Base-by-base conservation (phyloP, 2,113 vertebrate genomes). In the Chamaetylas fuelleborni region DNA sequence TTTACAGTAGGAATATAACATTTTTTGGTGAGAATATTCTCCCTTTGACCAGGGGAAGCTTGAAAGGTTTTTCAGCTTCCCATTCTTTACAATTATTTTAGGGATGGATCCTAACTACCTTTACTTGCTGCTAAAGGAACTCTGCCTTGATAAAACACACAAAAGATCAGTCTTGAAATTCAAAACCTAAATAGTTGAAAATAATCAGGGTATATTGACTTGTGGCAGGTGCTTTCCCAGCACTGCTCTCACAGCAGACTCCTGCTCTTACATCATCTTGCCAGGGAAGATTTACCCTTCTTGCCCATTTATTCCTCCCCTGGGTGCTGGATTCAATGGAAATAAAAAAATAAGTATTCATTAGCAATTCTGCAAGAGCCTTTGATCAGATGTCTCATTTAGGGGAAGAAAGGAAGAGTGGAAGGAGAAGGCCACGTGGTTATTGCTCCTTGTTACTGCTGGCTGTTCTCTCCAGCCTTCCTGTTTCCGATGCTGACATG, bases 351-450 rank as follows among this genome's bases (percentile, higher is more conserved):
- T 26, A 82, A 88, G 19, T 43, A 43, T 93, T 95, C 86, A 96
- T 96, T 94, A 96, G 42, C 82, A 94, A 94, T 95, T 94, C 82
- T 93, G 38, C 47, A 78, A 73, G 42, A 95, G 86, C 36, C 94
- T 97, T 97, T 97, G 94, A 96, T 97, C 95, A 96, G 36, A 45
- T 81, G 11, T 76, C 81, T 93, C 81, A 84, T 92, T 93, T 95
- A 88, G 57, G 28, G 61, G 71, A 83, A 88, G 51, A 92, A 97
- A 94, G 92, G 72, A 93, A 95, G 76, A 88, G 69, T 88, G 11
- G 71, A 93, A 94, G 82, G 67, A 92, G 83, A 91, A 93, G 86
- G 40, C 43, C 81, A 76, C 91, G 86, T 84, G 65, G 69, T 91
- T 96, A 69, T 79, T 81, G 54, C 67, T 93, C 92, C 77, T 79